Conservation (phyloP, 2,113 vertebrate species). For the Fulica atra region DNA sequence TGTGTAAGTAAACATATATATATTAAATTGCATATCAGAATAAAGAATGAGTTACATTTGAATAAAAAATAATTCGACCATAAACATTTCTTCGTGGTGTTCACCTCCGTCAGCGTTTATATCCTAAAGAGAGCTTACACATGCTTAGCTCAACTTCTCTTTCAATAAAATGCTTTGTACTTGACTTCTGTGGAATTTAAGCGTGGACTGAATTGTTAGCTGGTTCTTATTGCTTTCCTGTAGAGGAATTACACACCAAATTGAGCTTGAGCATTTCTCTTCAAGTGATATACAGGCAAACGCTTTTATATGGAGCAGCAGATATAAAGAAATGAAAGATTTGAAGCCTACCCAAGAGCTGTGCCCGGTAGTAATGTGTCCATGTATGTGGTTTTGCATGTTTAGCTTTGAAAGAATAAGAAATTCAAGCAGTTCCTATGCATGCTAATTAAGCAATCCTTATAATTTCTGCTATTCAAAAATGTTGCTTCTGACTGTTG, state of each 20-base stretch:
- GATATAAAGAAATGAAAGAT: not conserved
- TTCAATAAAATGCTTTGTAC: not conserved
- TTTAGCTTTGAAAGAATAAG: not conserved
- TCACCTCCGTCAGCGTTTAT: not conserved
- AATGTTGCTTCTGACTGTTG: not conserved
- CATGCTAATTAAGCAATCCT: not conserved
- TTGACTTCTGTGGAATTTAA: not conserved
- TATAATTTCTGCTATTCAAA: not conserved
- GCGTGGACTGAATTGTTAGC: not conserved
- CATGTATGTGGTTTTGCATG: not conserved
- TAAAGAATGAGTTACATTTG: not conserved
- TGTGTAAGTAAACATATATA: constrained; percentile 87
- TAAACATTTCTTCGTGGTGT: not conserved
- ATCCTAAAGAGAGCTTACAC: not conserved
- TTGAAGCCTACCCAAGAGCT: not conserved
- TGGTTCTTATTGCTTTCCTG: not conserved
- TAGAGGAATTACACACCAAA: not conserved
- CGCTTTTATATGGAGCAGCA: not conserved
- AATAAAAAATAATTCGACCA: not conserved
- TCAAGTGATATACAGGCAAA: not conserved
- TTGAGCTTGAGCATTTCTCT: not conserved
- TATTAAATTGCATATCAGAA: not conserved
- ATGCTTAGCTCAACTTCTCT: not conserved
- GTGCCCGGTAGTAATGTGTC: not conserved
- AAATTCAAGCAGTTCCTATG: not conserved